Percentiles rank a stretch among this genome's conserved stretches.
These are phyloP conservation scores for Caenorhabditis imperialis DNA, from an alignment of 2,888 invertebrate genomes.

Conservation along the genomic window DNA sequence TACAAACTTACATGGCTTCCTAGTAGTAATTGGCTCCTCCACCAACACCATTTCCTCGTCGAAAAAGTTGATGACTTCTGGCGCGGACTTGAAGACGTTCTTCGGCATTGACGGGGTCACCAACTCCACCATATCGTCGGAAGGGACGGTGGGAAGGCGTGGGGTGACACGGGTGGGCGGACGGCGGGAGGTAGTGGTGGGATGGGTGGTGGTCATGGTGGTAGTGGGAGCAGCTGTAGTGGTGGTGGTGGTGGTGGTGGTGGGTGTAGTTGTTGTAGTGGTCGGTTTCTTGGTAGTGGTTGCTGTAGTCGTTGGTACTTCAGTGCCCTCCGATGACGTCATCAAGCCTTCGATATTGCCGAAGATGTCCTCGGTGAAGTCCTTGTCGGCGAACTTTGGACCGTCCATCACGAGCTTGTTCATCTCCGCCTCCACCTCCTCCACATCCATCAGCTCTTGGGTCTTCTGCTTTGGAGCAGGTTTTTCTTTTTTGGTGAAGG, in stretches of 20 bases:
- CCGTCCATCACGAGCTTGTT: conserved; percentile 33
- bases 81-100: background rate
- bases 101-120: conserved; percentile 35
- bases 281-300: conserved; percentile 21
- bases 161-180: conserved; percentile 39
- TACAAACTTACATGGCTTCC: conserved; percentile 31
- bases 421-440: conserved; percentile 23
- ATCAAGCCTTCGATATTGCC: conserved; percentile 46
- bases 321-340: conserved; percentile 14
- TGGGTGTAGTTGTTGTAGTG: conserved; percentile 31
- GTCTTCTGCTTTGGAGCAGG: too few relatives aligned
- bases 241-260: conserved; percentile 25
- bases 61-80: conserved; percentile 36
- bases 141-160: conserved; percentile 22
- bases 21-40: conserved; percentile 12
- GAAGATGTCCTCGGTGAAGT: conserved; percentile 46
- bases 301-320: conserved; percentile 23
- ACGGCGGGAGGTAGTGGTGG: conserved; percentile 17
- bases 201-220: conserved; percentile 7
- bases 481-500: too few relatives aligned
- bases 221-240: conserved; percentile 21
- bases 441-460: background rate
- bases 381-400: conserved; percentile 25
- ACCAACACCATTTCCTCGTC: conserved; percentile 23
- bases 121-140: conserved; percentile 34